A percentile compares a stretch with the other conserved stretches of the same genome.
Conservation (phyloP, 1,140 invertebrate species). For the Bicyclus anynana region DNA sequence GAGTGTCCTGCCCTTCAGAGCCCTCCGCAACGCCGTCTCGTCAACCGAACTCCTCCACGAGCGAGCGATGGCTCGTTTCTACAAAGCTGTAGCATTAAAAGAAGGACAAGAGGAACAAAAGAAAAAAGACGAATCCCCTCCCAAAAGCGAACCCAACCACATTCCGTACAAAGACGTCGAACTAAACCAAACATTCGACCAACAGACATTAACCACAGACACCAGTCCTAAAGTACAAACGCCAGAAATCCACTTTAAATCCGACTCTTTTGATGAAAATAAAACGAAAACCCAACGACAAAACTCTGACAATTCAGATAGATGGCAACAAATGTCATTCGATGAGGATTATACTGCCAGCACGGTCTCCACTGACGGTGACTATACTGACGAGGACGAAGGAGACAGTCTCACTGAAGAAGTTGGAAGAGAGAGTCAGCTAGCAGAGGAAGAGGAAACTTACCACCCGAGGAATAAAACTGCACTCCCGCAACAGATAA, state of each 20-base stretch:
- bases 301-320: conserved; percentile 45
- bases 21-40: conserved; percentile 84
- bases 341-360: conserved; percentile 80
- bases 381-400: conserved; percentile 72
- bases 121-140: conserved; percentile 34
- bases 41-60: conserved; percentile 89
- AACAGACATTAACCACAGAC: conserved; percentile 14
- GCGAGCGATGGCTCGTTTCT: conserved; percentile 86
- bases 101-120: conserved; percentile 79
- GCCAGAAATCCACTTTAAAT: conserved; percentile 50
- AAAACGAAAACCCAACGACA: conserved; percentile 39
- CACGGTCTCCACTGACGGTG: conserved; percentile 75
- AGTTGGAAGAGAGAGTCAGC: conserved; percentile 76
- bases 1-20: conserved; percentile 72
- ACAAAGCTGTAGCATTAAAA: conserved; percentile 84
- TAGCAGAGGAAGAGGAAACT: conserved; percentile 80
- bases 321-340: conserved; percentile 69
- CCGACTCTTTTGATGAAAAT: conserved; percentile 48
- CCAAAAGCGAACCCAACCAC: conserved; percentile 43
- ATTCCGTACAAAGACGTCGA: conserved; percentile 49
- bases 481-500: conserved; percentile 39
- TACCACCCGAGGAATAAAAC: conserved; percentile 81
- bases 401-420: conserved; percentile 77
- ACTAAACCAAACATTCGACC: conserved; percentile 21
- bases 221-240: conserved; percentile 20